A percentile compares a stretch with the other conserved stretches of the same genome.
Conservation (phyloP, 2,888 invertebrate species). For the Caenorhabditis sulstoni region DNA sequence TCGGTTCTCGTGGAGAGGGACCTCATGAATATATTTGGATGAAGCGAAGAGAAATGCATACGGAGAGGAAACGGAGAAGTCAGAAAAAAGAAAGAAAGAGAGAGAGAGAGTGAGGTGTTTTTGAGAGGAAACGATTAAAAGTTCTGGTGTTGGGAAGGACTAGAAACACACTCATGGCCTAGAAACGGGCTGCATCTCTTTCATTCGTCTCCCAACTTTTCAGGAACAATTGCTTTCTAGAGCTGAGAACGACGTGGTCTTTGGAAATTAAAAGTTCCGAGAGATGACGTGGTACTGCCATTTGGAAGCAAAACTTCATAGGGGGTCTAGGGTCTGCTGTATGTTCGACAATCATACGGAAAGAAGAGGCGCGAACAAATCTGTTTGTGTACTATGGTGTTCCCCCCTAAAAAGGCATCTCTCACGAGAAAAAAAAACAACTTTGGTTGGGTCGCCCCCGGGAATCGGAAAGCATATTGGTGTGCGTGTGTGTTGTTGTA, state of each 20-base stretch:
- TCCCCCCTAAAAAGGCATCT: constrained; percentile 36
- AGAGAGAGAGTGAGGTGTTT: not conserved
- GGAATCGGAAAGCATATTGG: constrained; percentile 34
- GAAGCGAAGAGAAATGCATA: constrained; percentile 1
- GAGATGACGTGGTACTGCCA: too few relatives aligned
- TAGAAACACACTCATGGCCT: not conserved
- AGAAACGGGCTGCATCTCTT: not conserved
- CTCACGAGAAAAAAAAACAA: constrained; percentile 33
- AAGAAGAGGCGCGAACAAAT: not conserved
- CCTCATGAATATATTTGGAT: constrained; percentile 52
- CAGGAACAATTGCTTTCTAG: too few relatives aligned
- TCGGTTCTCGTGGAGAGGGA: too few relatives aligned
- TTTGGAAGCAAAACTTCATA: too few relatives aligned
- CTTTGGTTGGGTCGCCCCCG: constrained; percentile 42
- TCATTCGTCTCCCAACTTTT: not conserved
- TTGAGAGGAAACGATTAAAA: not conserved
- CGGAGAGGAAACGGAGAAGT: constrained; percentile 6
- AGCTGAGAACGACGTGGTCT: too few relatives aligned
- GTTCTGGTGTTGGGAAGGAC: not conserved
- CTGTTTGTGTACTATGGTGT: constrained; percentile 45
- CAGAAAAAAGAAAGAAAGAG: not conserved
- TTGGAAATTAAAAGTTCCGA: too few relatives aligned
- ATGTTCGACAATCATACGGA: not conserved
- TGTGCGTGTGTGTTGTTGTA: constrained; percentile 47
- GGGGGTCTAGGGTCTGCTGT: too few relatives aligned